phyloP scores from a whole-genome alignment of 2,113 vertebrate species.

The Odocoileus hemionus region DNA sequence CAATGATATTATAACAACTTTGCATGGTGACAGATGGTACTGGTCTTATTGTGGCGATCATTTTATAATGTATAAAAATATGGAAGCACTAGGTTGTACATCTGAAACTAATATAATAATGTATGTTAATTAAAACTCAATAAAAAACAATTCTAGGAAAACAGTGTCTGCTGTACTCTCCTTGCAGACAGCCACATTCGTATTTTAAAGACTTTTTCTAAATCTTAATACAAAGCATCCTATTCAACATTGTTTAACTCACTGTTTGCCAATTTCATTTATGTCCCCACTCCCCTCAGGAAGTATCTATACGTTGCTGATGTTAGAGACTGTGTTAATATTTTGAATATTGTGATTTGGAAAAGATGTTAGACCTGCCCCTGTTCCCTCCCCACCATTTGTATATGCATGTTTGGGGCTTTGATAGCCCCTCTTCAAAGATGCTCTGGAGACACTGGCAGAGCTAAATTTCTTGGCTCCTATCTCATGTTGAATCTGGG shows the following conservation, averaged over 20 bases:
- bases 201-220: not conserved
- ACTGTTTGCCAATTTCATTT: not conserved
- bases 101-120: not conserved
- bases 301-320: not conserved
- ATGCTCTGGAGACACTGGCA: not conserved
- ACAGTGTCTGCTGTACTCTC: rapidly evolving
- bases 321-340: not conserved
- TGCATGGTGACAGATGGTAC: not conserved
- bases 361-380: not conserved
- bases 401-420: not conserved
- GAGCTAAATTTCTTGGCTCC: not conserved
- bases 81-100: not conserved
- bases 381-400: not conserved
- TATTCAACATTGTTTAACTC: not conserved
- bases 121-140: not conserved
- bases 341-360: not conserved
- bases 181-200: not conserved
- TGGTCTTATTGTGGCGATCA: not conserved
- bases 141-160: not conserved
- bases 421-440: not conserved
- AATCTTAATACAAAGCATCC: not conserved
- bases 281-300: not conserved
- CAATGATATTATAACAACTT: not conserved
- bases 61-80: not conserved
- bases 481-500: not conserved